A percentile compares a stretch with the other conserved stretches of the same genome.
Evolutionary conservation across 2,888 invertebrate species (phyloP).

Genomic region (Ectropis crepuscularia): DNA sequence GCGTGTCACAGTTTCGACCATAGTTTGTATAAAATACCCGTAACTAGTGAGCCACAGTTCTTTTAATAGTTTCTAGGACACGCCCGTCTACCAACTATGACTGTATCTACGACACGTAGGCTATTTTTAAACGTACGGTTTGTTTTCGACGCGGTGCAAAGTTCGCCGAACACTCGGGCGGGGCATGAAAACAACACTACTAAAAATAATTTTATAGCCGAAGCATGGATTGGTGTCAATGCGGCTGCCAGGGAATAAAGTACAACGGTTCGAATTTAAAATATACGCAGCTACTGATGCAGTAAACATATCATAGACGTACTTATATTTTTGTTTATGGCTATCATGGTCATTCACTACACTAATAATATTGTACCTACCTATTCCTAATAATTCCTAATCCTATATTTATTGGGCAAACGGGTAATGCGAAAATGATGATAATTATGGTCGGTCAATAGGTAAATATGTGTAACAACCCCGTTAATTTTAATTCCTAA

Average conservation of each 20-base stretch:
- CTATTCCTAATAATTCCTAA: too few species aligned
- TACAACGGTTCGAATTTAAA: not conserved
- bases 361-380: too few species aligned
- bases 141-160: conserved; percentile 33
- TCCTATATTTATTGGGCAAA: too few species aligned
- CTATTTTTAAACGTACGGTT: conserved; percentile 25
- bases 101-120: not conserved
- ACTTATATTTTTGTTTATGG: too few species aligned
- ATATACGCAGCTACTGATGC: not conserved
- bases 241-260: conserved; percentile 11
- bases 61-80: not conserved
- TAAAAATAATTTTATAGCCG: conserved; percentile 29
- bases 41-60: not conserved
- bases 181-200: conserved; percentile 25
- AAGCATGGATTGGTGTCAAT: conserved; percentile 22
- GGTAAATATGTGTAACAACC: too few species aligned
- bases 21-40: too few species aligned
- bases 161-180: conserved; percentile 19
- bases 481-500: too few species aligned
- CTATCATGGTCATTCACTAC: too few species aligned
- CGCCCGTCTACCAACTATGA: not conserved
- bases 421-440: too few species aligned
- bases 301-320: not conserved
- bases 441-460: too few species aligned
- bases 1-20: too few species aligned